phyloP scores from a whole-genome alignment of 2,888 invertebrate genomes.

The Selenia dentaria region DNA sequence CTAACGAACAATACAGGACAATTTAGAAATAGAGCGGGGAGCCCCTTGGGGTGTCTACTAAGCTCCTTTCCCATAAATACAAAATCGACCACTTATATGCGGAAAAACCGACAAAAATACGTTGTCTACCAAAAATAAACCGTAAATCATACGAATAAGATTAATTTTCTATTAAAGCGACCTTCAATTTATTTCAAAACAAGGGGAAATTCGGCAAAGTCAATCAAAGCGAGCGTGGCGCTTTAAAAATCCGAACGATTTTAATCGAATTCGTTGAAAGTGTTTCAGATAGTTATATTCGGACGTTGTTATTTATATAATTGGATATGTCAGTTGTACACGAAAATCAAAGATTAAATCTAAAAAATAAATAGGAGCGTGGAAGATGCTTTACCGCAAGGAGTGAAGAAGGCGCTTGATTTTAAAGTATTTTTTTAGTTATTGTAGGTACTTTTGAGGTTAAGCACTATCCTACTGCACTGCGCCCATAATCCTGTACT shows the following conservation, averaged over 20 bases:
- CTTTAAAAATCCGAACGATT: constrained; percentile 41
- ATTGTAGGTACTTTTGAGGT: too few species aligned
- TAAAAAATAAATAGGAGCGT: too few species aligned
- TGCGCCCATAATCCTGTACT: too few species aligned
- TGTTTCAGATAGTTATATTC: constrained; percentile 21
- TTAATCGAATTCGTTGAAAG: constrained; percentile 38
- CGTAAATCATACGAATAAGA: constrained; percentile 37
- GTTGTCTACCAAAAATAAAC: constrained; percentile 34
- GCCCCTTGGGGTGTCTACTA: constrained; percentile 57
- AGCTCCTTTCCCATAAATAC: constrained; percentile 67
- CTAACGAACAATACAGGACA: constrained; percentile 52
- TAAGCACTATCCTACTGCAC: too few species aligned
- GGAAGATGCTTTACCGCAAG: too few species aligned
- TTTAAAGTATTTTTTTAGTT: too few species aligned
- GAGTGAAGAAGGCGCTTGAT: too few species aligned
- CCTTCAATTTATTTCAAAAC: constrained; percentile 44
- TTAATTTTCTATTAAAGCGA: constrained; percentile 28
- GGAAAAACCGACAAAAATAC: constrained; percentile 48
- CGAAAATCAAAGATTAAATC: too few species aligned
- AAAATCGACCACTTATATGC: constrained; percentile 63
- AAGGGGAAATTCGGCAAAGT: constrained; percentile 58
- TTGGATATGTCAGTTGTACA: constrained; percentile 4
- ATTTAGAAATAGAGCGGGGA: constrained; percentile 65
- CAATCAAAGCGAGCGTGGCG: constrained; percentile 48
- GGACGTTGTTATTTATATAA: constrained; percentile 15